Percentiles rank a stretch among this genome's conserved stretches.
Conservation (phyloP, 2,113 vertebrate genomes). For the Ctenodactylus gundi region DNA sequence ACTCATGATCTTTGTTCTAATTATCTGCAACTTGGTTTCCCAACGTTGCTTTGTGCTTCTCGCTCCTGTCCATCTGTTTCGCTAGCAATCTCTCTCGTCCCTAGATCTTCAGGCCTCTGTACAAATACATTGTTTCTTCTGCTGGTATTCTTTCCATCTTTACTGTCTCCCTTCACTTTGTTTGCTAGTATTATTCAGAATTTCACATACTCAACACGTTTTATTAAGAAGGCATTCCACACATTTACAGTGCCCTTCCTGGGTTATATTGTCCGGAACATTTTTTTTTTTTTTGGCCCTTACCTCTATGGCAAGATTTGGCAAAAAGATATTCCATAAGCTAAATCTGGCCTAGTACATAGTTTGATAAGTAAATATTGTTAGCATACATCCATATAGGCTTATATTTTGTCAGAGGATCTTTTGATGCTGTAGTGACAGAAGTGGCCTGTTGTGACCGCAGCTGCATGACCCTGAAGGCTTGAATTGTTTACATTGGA, state of each 20-base stretch:
- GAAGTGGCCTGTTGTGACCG: not conserved
- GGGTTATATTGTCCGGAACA: not conserved
- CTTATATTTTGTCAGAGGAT: not conserved
- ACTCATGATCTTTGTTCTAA: not conserved
- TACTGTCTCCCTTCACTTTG: not conserved
- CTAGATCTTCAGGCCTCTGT: not conserved
- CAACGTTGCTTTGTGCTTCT: not conserved
- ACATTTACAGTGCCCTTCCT: not conserved
- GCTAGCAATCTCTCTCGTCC: not conserved
- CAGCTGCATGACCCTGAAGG: not conserved
- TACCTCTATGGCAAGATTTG: not conserved
- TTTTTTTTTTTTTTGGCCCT: not conserved
- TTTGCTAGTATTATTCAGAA: not conserved
- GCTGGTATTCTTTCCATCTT: not conserved
- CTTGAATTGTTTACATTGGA: not conserved
- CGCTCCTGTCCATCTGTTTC: not conserved
- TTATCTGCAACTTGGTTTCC: not conserved
- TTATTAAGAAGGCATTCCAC: not conserved
- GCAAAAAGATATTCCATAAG: not conserved
- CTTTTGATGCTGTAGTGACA: not conserved
- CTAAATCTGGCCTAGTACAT: too few species aligned
- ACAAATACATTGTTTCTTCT: not conserved
- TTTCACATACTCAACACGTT: not conserved
- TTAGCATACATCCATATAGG: not conserved
- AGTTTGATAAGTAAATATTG: not conserved